phyloP scores from a whole-genome alignment of 2,113 vertebrate species.

The Coregonus clupeaformis region DNA sequence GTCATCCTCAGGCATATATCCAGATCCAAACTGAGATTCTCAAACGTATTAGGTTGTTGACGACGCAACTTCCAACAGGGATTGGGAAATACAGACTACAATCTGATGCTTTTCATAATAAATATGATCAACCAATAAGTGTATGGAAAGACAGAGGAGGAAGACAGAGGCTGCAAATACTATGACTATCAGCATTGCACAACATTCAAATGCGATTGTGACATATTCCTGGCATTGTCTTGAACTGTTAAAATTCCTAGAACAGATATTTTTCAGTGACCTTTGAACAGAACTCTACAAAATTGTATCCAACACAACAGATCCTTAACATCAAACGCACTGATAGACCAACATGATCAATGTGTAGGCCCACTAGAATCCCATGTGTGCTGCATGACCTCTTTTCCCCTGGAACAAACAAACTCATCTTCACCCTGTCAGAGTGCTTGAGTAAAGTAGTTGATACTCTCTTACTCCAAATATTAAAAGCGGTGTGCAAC shows the following conservation, averaged over 20 bases:
- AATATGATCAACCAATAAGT: constrained; percentile 6
- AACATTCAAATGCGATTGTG: background rate
- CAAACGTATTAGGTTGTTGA: background rate
- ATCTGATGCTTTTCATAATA: constrained; percentile 9
- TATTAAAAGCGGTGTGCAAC: too few relatives aligned
- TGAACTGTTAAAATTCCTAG: constrained; percentile 7
- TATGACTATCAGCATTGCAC: constrained; percentile 28
- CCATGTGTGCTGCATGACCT: too few relatives aligned
- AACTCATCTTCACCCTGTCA: too few relatives aligned
- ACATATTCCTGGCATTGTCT: constrained; percentile 3
- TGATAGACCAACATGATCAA: background rate
- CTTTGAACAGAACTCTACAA: background rate
- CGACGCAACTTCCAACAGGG: constrained; percentile 7
- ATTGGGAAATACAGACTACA: background rate
- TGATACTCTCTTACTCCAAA: too few relatives aligned
- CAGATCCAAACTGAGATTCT: background rate
- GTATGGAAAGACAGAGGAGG: constrained; percentile 2
- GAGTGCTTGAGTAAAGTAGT: too few relatives aligned
- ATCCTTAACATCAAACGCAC: background rate
- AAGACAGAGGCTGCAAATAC: constrained; percentile 24
- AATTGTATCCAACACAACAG: background rate
- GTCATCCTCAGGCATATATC: background rate
- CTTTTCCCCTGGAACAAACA: too few relatives aligned
- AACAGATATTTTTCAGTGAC: constrained; percentile 1
- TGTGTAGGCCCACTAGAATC: background rate